These are phyloP conservation scores for Odobenus rosmarus DNA, from an alignment of 2,113 vertebrate genomes.

Conservation along the genomic window DNA sequence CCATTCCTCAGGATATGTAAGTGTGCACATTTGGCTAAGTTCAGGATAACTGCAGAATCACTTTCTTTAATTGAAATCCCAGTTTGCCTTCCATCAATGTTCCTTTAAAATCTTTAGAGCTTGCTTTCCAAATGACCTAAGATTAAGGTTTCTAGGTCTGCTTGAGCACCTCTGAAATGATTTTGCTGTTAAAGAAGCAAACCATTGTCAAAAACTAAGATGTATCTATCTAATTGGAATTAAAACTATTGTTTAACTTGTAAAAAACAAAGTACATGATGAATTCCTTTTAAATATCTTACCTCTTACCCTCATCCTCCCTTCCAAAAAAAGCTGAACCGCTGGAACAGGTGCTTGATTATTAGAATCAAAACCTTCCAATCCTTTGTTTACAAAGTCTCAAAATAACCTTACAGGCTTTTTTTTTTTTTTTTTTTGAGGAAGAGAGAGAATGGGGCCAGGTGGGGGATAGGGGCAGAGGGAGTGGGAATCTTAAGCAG, in stretches of 20 bases:
- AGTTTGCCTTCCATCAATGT: background rate
- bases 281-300: slow-evolving; percentile 16
- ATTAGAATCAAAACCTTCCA: background rate
- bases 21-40: background rate
- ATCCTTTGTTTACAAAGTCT: background rate
- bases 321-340: background rate
- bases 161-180: background rate
- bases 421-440: background rate
- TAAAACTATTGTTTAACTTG: background rate
- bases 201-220: background rate
- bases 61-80: background rate
- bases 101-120: slow-evolving; percentile 7
- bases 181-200: background rate
- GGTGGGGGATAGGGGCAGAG: background rate
- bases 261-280: background rate
- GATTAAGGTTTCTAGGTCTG: background rate
- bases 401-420: background rate
- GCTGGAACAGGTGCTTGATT: background rate
- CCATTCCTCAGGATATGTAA: background rate
- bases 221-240: background rate
- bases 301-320: background rate
- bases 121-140: background rate
- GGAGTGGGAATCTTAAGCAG: background rate
- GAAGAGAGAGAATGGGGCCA: background rate
- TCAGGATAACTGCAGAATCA: background rate